phyloP scores from a whole-genome alignment of 2,113 vertebrate genomes.

The Bagarius yarrelli region DNA sequence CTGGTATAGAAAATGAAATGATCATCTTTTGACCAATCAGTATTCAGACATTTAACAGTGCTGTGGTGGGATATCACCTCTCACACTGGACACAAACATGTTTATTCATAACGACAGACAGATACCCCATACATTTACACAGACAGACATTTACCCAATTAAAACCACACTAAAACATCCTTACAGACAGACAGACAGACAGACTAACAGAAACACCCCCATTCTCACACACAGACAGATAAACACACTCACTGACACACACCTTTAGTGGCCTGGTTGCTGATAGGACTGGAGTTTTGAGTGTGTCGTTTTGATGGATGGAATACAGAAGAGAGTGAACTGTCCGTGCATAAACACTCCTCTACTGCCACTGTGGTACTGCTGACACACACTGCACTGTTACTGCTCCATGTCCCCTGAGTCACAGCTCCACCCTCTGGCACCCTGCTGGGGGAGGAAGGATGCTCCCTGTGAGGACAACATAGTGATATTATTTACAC shows the following conservation, averaged over 20 bases:
- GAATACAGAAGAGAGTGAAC: slow-evolving; percentile 79
- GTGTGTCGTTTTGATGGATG: slow-evolving; percentile 84
- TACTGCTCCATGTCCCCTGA: slow-evolving; percentile 67
- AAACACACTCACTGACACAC: not conserved
- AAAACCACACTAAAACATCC: too few species aligned
- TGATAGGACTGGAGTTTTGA: slow-evolving; percentile 83
- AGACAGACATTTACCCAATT: too few species aligned
- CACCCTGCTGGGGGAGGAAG: slow-evolving; percentile 91
- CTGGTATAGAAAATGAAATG: not conserved
- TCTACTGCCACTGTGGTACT: slow-evolving; percentile 76
- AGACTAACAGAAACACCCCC: too few species aligned
- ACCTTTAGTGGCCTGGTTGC: slow-evolving; percentile 90
- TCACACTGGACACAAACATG: not conserved
- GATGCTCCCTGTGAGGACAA: slow-evolving; percentile 81
- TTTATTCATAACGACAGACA: too few species aligned
- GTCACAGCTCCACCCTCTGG: slow-evolving; percentile 70
- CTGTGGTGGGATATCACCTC: not conserved
- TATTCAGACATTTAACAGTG: not conserved
- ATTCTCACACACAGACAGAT: not conserved
- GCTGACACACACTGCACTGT: slow-evolving; percentile 75
- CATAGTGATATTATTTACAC: not conserved
- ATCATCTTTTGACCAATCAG: not conserved
- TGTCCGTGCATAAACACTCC: slow-evolving; percentile 81
- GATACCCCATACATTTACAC: too few species aligned
- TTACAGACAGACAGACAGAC: too few species aligned